Conservation (phyloP, 2,888 invertebrate genomes). For the Tachystola acroxantha region DNA sequence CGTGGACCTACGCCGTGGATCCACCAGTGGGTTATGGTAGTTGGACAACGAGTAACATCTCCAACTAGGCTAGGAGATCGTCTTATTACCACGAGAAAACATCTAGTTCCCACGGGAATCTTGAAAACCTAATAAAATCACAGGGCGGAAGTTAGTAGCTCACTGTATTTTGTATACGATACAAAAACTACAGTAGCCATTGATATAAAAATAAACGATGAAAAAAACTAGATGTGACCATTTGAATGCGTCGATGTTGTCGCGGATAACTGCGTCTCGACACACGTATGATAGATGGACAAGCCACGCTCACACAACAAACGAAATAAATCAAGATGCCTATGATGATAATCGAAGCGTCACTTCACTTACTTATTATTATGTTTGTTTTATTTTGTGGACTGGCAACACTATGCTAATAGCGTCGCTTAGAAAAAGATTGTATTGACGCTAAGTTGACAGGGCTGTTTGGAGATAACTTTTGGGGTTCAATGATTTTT, state of each 20-base stretch:
- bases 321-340: constrained; percentile 57
- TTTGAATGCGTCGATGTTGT: constrained; percentile 31
- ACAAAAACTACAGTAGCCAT: neutral
- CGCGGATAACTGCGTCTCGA: constrained; percentile 29
- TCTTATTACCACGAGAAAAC: no score
- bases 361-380: constrained; percentile 34
- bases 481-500: neutral
- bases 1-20: no score
- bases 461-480: constrained; percentile 11
- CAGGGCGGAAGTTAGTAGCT: no score
- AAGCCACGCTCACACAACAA: constrained; percentile 41
- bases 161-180: no score
- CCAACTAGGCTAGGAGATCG: no score
- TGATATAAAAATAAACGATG: neutral
- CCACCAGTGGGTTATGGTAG: no score
- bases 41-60: no score
- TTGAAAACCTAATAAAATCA: no score
- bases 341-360: constrained; percentile 45
- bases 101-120: no score
- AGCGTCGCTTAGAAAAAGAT: constrained; percentile 30
- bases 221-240: neutral
- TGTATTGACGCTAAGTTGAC: constrained; percentile 50
- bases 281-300: constrained; percentile 50
- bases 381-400: constrained; percentile 33
- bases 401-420: constrained; percentile 41